phyloP scores from a whole-genome alignment of 1,140 invertebrate genomes.

The Helicoverpa armigera region DNA sequence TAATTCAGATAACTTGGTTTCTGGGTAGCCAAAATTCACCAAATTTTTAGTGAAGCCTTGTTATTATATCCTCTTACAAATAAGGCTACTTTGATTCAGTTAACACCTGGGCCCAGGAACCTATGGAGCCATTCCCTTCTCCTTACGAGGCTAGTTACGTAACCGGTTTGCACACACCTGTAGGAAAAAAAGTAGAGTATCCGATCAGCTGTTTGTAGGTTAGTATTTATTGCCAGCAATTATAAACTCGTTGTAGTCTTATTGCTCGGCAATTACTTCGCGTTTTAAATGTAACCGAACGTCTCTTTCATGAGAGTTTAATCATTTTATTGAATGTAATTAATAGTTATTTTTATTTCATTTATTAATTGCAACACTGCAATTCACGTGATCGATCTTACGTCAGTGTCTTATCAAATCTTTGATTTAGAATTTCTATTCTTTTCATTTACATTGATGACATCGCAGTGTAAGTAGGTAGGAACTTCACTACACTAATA shows the following conservation, averaged over 20 bases:
- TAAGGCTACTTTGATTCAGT: too few relatives aligned
- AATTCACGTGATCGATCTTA: slow-evolving; percentile 18
- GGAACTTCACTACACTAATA: background rate
- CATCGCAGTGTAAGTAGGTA: background rate
- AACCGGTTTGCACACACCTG: slow-evolving; percentile 65
- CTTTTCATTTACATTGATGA: background rate
- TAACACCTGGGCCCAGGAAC: too few relatives aligned
- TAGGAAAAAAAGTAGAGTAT: slow-evolving; percentile 46
- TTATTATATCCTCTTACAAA: too few relatives aligned
- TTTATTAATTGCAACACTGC: slow-evolving; percentile 20
- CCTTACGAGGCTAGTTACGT: slow-evolving; percentile 44
- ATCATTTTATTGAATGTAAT: slow-evolving; percentile 33
- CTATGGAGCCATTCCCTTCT: too few relatives aligned
- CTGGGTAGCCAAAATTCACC: too few relatives aligned
- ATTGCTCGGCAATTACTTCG: slow-evolving; percentile 39
- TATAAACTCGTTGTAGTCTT: slow-evolving; percentile 40
- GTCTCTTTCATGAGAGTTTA: slow-evolving; percentile 25
- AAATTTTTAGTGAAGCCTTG: too few relatives aligned
- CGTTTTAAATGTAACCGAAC: slow-evolving; percentile 42
- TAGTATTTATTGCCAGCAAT: slow-evolving; percentile 54
- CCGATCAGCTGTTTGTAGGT: slow-evolving; percentile 54
- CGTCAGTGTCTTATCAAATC: background rate
- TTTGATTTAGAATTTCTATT: background rate
- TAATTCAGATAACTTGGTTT: too few relatives aligned
- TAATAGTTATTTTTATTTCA: slow-evolving; percentile 21